Evolutionary conservation across 2,797 vertebrate genomes (phyloP).

Genomic region (Parambassis ranga): DNA sequence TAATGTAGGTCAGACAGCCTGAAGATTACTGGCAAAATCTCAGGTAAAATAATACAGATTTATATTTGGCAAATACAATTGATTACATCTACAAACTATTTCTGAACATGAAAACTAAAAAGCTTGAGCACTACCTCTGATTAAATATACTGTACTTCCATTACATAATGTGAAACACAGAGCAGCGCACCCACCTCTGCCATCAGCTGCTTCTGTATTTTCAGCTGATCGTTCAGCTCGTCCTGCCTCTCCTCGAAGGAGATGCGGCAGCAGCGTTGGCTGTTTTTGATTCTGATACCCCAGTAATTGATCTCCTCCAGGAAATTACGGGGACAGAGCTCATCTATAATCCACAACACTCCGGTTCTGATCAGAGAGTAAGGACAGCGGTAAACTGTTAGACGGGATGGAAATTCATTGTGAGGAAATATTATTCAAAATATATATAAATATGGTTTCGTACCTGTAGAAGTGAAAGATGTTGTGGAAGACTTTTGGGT

Average conservation of each 20-base stretch:
- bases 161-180: neutral
- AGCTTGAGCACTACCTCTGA: no score
- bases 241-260: slow-evolving; percentile 92
- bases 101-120: no score
- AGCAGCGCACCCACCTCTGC: slow-evolving; percentile 76
- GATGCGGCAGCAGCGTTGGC: slow-evolving; percentile 90
- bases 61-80: no score
- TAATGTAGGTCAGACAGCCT: slow-evolving; percentile 54
- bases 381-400: neutral
- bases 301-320: slow-evolving; percentile 95
- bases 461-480: slow-evolving; percentile 91
- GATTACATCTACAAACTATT: no score
- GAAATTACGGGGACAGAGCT: slow-evolving; percentile 88
- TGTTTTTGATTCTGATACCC: slow-evolving; percentile 89
- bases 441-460: no score
- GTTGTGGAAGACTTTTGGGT: slow-evolving; percentile 89
- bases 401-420: neutral
- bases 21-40: slow-evolving; percentile 31
- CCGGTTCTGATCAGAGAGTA: slow-evolving; percentile 76
- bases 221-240: slow-evolving; percentile 89
- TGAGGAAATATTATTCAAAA: neutral
- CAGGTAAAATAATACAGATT: slow-evolving; percentile 3
- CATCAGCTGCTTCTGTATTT: slow-evolving; percentile 88
- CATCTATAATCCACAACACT: slow-evolving; percentile 86
- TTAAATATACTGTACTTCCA: neutral